These are phyloP conservation scores for Nothocercus julius DNA, from an alignment of 2,113 vertebrate genomes.

Conservation along the genomic window DNA sequence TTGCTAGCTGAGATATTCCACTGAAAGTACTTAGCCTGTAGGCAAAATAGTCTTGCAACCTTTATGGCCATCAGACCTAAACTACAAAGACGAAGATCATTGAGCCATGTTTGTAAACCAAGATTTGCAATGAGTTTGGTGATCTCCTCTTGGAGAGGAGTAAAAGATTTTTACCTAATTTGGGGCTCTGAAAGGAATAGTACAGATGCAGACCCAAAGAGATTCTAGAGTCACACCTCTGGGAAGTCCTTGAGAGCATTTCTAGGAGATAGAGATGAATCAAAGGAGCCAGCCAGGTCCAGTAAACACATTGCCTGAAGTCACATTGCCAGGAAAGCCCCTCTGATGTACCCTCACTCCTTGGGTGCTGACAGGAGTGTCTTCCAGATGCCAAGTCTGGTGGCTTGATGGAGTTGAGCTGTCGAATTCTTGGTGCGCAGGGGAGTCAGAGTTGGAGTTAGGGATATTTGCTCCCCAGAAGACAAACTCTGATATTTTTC, in stretches of 20 bases:
- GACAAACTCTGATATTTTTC: background rate
- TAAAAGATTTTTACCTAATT: background rate
- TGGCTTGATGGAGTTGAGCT: background rate
- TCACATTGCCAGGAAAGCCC: background rate
- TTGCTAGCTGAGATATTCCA: background rate
- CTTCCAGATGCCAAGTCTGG: background rate
- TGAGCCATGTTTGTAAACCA: background rate
- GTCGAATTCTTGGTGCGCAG: background rate
- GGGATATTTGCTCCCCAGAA: background rate
- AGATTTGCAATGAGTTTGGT: background rate
- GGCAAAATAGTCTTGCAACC: background rate
- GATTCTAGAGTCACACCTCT: background rate
- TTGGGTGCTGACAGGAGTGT: background rate
- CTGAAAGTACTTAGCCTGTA: background rate
- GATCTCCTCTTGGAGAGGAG: background rate
- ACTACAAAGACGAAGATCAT: background rate
- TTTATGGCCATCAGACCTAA: background rate
- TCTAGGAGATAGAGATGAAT: background rate
- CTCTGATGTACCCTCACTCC: background rate
- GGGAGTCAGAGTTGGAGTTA: background rate
- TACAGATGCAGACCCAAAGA: background rate
- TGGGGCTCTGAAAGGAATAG: fast-evolving
- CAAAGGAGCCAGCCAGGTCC: background rate
- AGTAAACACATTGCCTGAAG: background rate
- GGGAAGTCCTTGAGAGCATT: background rate